Base-by-base conservation (phyloP, 2,113 vertebrate genomes). In the Gallinago paraguaiae region DNA sequence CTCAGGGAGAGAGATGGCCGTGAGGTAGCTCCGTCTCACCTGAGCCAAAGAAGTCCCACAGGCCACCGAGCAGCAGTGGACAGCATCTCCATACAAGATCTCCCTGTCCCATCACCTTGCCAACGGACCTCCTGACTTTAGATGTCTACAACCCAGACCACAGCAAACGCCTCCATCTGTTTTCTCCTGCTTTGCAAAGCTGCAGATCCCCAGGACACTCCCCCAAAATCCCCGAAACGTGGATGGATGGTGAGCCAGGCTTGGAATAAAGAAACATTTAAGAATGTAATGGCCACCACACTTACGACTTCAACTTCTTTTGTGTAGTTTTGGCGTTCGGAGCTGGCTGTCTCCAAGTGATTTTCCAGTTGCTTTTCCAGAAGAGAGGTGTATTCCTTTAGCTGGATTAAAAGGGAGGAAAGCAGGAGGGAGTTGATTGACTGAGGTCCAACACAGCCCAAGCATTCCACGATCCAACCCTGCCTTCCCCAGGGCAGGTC, bases 331-430 rank as follows among this genome's bases (percentile, higher is more conserved):
- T 98, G 98, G 93, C 97, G 97, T 84, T 99, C 98, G 0, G 98
- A 95, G 59, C 96, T 97, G 88, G 98, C 96, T 3, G 98, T 96
- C 54, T 98, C 98, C 97, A 99, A 97, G 96, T 99, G 99, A 97
- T 98, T 98, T 98, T 99, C 98, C 95, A 99, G 96, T 95, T 99
- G 99, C 0, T 97, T 98, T 95, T 99, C 99, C 95, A 99, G 94
- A 37, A 99, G 97, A 84, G 98, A 98, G 39, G 98, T 97, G 93
- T 99, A 98, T 74, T 98, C 98, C 96, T 98, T 98, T 76, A 99
- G 60, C 99, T 99, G 90, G 57, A 79, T 96, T 22, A 77, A 43
- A 90, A 78, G n/a, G 60, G n/a, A 68, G 7, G 20, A 78, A 54
- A 82, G 9, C 11, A 67, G 13, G 9, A 77, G 17, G 4, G 9